These are phyloP conservation scores for Parotia lawesii DNA, from an alignment of 2,113 vertebrate genomes.

Conservation along the genomic window DNA sequence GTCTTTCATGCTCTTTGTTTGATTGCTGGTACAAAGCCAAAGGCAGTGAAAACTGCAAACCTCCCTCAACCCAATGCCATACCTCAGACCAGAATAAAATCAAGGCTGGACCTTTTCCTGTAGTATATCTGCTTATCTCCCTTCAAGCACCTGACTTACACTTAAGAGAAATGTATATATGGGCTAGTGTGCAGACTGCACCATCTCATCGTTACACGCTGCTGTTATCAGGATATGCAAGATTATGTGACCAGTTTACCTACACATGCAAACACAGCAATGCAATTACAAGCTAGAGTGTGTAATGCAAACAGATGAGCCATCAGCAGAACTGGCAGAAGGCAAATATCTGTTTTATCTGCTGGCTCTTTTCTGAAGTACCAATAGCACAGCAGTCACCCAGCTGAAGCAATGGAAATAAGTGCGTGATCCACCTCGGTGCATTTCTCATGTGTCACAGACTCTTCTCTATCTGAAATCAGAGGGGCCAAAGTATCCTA, in stretches of 20 bases:
- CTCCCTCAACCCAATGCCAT: fast-evolving
- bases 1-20: not conserved
- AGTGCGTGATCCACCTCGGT: not conserved
- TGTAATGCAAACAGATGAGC: not conserved
- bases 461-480: conserved; percentile 27
- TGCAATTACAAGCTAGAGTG: not conserved
- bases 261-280: not conserved
- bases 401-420: conserved; percentile 33
- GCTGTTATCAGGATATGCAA: not conserved
- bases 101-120: not conserved
- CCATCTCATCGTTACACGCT: not conserved
- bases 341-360: conserved; percentile 3
- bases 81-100: not conserved
- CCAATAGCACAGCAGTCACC: not conserved
- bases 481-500: not conserved
- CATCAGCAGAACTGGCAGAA: conserved; percentile 9
- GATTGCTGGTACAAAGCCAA: not conserved
- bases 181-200: not conserved
- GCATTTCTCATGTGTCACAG: conserved; percentile 12
- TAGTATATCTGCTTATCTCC: not conserved
- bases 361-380: not conserved
- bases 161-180: not conserved
- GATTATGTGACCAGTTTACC: not conserved
- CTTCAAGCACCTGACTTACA: not conserved
- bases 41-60: not conserved